Base-by-base conservation (phyloP, 2,113 vertebrate species). In the Epinephelus cyanopodus region DNA sequence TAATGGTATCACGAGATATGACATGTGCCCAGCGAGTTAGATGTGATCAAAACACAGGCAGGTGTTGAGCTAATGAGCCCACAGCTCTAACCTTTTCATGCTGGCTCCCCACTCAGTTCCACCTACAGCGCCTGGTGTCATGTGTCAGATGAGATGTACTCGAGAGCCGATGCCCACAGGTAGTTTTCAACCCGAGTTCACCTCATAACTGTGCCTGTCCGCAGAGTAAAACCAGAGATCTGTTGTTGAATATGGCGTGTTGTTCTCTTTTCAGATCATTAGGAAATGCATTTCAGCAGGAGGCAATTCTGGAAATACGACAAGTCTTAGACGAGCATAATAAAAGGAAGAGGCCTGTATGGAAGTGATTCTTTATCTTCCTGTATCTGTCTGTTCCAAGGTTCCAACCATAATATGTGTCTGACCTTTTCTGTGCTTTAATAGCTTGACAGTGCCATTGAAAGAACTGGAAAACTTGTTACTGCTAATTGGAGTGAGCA, bases 111-210 rank as follows among this genome's bases (percentile, higher is more conserved):
- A 37, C 82, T 85, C 83, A 97, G 95, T 84, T 96, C 94, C 75
- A 96, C 96, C 83, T 95, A 95, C 90, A 94, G 88, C 11, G 94
- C 93, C 45, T 98, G 95, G 94, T 92, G 94, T 82, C 96, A 96
- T 84, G 92, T 96, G 86, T 97, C 95, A 2, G 95, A 97, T 77
- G 96, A 96, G 92, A 94, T 96, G 96, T 96, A 93, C 84, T 96
- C 96, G 5, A 90, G 95, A 48, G 96, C 97, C 11, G 96, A 98
- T 61, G 95, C 96, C 54, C 96, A 96, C 92, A 96, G 94, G 96
- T 96, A 95, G n/a, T n/a, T 50, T 68, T 86, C 61, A 61, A 58
- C 54, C 14, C 27, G 61, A 77, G 48, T 71, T 90, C 72, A 79
- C 68, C 12, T 74, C 62, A 66, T 87, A 80, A 25, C 6, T 39